phyloP scores from a whole-genome alignment of 2,113 vertebrate species.

The Labrus mixtus region DNA sequence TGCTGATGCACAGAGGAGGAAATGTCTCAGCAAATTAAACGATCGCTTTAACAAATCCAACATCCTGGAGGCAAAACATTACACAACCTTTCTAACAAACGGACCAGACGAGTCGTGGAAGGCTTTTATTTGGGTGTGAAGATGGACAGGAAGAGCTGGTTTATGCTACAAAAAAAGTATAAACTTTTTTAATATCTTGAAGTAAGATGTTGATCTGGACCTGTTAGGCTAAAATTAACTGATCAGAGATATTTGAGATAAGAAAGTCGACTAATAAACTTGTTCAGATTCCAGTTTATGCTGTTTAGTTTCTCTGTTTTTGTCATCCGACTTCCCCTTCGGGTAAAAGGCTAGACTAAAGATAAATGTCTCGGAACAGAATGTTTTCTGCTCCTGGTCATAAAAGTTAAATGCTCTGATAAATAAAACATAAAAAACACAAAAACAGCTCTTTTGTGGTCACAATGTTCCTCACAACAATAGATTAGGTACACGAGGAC shows the following conservation, averaged over 20 bases:
- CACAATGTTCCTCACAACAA: not conserved
- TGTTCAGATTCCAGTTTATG: too few species aligned
- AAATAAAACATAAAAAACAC: constrained; percentile 48
- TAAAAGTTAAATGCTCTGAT: constrained; percentile 33
- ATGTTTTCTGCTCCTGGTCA: not conserved
- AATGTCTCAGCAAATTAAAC: not conserved
- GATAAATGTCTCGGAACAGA: constrained; percentile 11
- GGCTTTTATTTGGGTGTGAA: not conserved
- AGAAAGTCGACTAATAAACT: not conserved
- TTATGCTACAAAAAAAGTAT: too few species aligned
- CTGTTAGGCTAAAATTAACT: too few species aligned
- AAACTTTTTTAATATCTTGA: too few species aligned
- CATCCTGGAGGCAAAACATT: not conserved
- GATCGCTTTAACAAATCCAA: not conserved
- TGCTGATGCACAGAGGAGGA: constrained; percentile 6
- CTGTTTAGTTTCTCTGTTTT: too few species aligned
- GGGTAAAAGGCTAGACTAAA: constrained; percentile 1
- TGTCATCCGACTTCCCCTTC: not conserved
- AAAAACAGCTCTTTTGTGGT: constrained; percentile 20
- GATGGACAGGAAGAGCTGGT: too few species aligned
- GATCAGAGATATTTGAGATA: too few species aligned
- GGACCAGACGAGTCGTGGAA: not conserved
- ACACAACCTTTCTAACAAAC: not conserved
- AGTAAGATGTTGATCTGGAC: too few species aligned
- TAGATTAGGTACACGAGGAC: not conserved